phyloP scores from a whole-genome alignment of 2,113 vertebrate species.

The Onychostruthus taczanowskii region DNA sequence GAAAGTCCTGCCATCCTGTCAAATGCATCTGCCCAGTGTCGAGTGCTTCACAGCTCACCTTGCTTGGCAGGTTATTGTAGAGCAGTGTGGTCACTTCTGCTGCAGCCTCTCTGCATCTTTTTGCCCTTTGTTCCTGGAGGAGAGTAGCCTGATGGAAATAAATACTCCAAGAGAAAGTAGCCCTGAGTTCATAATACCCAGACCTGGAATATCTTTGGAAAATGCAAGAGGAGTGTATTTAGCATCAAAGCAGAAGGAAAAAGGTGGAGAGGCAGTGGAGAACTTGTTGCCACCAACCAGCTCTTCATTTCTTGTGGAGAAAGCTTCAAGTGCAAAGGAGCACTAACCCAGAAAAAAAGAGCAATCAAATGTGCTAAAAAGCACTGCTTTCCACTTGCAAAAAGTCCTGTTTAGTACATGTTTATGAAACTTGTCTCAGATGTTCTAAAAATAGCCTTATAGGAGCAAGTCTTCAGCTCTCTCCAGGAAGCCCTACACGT shows the following conservation, averaged over 20 bases:
- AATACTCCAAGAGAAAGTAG: background rate
- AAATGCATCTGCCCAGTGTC: background rate
- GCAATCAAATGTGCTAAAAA: background rate
- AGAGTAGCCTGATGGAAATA: background rate
- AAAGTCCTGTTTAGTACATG: slow-evolving; percentile 5
- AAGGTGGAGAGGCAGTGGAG: background rate
- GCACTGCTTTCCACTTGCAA: background rate
- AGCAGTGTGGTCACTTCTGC: background rate
- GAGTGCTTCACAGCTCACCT: background rate
- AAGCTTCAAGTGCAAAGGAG: slow-evolving; percentile 18
- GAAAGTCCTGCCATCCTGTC: background rate
- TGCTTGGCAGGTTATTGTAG: background rate
- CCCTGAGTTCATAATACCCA: background rate
- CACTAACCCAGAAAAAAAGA: slow-evolving; percentile 10
- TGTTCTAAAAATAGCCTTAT: slow-evolving; percentile 61
- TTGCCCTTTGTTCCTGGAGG: background rate
- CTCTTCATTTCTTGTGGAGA: background rate
- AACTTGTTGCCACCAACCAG: background rate
- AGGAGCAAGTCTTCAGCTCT: slow-evolving; percentile 19
- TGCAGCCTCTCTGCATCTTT: background rate
- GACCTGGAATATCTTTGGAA: background rate
- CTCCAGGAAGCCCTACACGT: slow-evolving; percentile 57
- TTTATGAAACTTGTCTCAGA: slow-evolving; percentile 51
- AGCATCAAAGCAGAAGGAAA: background rate
- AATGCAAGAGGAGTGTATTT: background rate